Evolutionary conservation across 2,113 vertebrate species (phyloP).

Genomic region (Elanus axillaris): DNA sequence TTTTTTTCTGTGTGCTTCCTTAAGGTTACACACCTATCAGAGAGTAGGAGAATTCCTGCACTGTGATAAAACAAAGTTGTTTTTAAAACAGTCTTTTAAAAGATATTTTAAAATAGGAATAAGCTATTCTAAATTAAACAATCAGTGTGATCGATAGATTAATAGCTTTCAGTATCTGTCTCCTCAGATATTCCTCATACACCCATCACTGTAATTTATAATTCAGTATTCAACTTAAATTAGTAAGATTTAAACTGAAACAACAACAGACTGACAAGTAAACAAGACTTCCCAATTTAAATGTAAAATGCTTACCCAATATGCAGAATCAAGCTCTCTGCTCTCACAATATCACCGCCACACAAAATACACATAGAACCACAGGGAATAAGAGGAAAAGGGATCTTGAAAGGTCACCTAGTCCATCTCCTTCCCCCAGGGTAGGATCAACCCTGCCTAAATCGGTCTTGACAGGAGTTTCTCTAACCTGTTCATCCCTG

Average conservation of each 20-base stretch:
- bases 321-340: not conserved
- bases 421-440: constrained; percentile 27
- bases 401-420: constrained; percentile 16
- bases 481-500: constrained; percentile 19
- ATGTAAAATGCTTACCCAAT: not conserved
- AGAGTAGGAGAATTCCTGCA: not conserved
- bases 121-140: not conserved
- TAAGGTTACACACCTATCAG: not conserved
- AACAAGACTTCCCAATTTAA: not conserved
- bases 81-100: not conserved
- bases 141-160: not conserved
- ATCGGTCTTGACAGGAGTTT: not conserved
- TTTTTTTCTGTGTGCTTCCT: not conserved
- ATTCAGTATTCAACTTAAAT: not conserved
- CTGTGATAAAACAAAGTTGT: not conserved
- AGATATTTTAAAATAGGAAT: not conserved
- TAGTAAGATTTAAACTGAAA: not conserved
- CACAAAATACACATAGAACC: not conserved
- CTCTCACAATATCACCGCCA: not conserved
- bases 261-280: not conserved
- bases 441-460: constrained; percentile 10
- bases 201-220: not conserved
- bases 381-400: not conserved
- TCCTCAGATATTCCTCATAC: not conserved
- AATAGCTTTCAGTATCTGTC: not conserved